Percentiles rank a stretch among this genome's conserved stretches.
phyloP scores from a whole-genome alignment of 2,888 invertebrate genomes.

The Euzophera pinguis region DNA sequence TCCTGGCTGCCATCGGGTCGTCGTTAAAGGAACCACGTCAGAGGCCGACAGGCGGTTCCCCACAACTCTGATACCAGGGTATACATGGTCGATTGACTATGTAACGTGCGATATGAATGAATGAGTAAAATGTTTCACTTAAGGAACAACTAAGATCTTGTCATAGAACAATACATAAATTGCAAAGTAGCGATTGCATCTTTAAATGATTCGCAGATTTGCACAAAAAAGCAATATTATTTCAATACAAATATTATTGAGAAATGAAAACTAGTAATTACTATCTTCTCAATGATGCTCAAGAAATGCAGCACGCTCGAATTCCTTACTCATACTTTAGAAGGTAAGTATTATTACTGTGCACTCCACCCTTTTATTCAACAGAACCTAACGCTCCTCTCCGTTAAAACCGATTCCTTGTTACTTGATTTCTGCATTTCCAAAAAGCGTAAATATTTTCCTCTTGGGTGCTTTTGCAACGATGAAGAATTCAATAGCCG shows the following conservation, averaged over 20 bases:
- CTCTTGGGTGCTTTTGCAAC: slow-evolving; percentile 67
- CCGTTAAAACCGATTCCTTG: slow-evolving; percentile 78
- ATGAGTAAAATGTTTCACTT: too few relatives aligned
- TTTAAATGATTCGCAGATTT: background rate
- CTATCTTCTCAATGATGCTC: slow-evolving; percentile 29
- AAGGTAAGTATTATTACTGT: slow-evolving; percentile 65
- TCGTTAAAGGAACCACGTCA: too few relatives aligned
- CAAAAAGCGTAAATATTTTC: slow-evolving; percentile 78
- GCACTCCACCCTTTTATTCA: slow-evolving; percentile 66
- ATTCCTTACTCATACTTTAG: slow-evolving; percentile 53
- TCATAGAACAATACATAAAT: too few relatives aligned
- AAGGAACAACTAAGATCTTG: too few relatives aligned
- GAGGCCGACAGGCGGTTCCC: too few relatives aligned
- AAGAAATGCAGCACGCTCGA: slow-evolving; percentile 36
- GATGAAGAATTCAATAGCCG: slow-evolving; percentile 64
- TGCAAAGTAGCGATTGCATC: too few relatives aligned
- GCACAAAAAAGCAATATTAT: background rate
- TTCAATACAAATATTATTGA: slow-evolving; percentile 19
- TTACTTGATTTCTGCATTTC: slow-evolving; percentile 79
- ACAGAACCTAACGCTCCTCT: slow-evolving; percentile 59
- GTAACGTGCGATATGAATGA: too few relatives aligned
- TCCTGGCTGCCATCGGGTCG: too few relatives aligned
- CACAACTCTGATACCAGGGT: too few relatives aligned
- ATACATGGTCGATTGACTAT: too few relatives aligned
- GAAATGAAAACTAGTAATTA: slow-evolving; percentile 22